These are phyloP conservation scores for Acomys russatus DNA, from an alignment of 2,797 vertebrate genomes.

Conservation along the genomic window DNA sequence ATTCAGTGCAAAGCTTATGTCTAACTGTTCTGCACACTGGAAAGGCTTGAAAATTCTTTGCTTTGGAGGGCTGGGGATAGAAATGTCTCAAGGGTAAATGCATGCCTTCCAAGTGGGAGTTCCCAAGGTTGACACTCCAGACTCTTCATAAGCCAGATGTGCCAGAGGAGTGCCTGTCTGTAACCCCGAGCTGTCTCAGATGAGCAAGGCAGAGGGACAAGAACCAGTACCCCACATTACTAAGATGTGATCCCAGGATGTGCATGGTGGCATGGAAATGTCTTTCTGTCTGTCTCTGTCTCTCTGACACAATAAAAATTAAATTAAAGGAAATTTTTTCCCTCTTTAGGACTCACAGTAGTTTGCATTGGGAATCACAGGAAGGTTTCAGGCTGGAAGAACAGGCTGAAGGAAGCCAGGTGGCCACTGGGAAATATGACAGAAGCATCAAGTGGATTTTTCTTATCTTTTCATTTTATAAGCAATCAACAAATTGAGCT, in stretches of 20 bases:
- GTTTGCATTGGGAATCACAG: not conserved
- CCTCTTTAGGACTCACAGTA: conserved; percentile 63
- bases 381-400: not conserved
- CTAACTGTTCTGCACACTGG: conserved; percentile 45
- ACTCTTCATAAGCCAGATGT: not conserved
- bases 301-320: not conserved
- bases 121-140: not conserved
- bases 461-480: not conserved
- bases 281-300: not conserved
- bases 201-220: not conserved
- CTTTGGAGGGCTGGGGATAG: not conserved
- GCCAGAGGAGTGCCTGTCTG: too few relatives aligned
- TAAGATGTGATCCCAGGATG: not conserved
- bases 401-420: not conserved
- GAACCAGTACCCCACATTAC: not conserved
- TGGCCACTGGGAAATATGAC: not conserved
- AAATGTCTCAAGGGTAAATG: not conserved
- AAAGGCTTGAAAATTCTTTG: not conserved
- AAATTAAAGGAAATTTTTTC: too few relatives aligned
- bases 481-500: conserved; percentile 64
- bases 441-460: conserved; percentile 22
- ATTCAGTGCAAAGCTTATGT: conserved; percentile 1
- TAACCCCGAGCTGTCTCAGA: not conserved
- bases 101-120: not conserved
- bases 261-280: not conserved